Conservation (phyloP, 2,797 vertebrate genomes). For the Alectoris magna region DNA sequence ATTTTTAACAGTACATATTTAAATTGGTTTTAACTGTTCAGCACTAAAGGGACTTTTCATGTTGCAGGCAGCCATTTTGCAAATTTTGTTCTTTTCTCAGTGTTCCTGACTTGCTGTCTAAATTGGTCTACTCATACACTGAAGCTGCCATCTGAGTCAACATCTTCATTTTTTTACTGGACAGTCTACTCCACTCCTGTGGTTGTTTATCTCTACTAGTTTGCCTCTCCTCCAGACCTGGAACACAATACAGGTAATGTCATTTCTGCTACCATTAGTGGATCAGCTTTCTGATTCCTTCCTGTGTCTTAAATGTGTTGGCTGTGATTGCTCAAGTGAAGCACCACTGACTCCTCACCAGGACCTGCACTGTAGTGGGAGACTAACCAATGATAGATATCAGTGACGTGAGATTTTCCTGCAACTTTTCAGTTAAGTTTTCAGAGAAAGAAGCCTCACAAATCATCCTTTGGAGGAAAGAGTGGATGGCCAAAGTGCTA, state of each 20-base stretch:
- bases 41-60: not conserved
- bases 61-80: not conserved
- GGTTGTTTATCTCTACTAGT: fast-evolving
- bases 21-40: not conserved
- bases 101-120: not conserved
- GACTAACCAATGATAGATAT: not conserved
- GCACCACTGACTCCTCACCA: not conserved
- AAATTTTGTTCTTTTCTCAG: not conserved
- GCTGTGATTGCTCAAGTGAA: not conserved
- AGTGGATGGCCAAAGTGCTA: not conserved
- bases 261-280: not conserved
- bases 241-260: not conserved
- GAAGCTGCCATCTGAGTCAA: not conserved
- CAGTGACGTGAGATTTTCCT: not conserved
- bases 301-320: not conserved
- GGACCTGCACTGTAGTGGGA: not conserved
- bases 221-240: not conserved
- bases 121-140: not conserved
- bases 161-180: not conserved
- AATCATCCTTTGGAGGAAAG: not conserved
- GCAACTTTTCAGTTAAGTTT: not conserved
- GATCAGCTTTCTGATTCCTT: not conserved
- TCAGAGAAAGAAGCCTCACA: not conserved
- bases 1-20: not conserved
- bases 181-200: not conserved